Evolutionary conservation across 1,140 invertebrate genomes (phyloP), one percentile per base, ranked within the genome.

Genomic region (Hesperophylax magnus): DNA sequence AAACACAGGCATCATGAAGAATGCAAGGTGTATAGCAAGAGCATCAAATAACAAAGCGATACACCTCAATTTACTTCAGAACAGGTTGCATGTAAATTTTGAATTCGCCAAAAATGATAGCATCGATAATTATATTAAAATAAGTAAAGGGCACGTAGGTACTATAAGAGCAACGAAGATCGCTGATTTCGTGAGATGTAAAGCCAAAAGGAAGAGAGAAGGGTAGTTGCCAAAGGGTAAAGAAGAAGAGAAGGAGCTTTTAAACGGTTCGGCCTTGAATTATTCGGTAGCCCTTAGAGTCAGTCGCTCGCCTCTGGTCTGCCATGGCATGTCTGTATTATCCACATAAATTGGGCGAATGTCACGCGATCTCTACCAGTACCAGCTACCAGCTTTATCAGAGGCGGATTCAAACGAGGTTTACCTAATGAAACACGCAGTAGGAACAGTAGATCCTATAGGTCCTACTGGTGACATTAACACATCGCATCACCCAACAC

Each of bases 241-340:
- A 47, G 56, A 78, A 78, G 8, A 54, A 39, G 20, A 61, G 31
- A 56, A 72, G 69, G 78, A 74, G n/a, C 31, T 11, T 17, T 15
- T 81, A 81, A 81, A 81, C 80, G 61, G 77, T 81, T 74, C 56
- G 80, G 69, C 80, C 61, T 69, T 78, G 75, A 63, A 63, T 54
- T 27, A 77, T 81, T 78, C 80, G 76, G 80, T 77, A 81, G 80
- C 80, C 75, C 52, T 53, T 71, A 71, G 67, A 71, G 53, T 53
- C 71, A n/a, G 53, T 54, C 52, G 71, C 71, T 58, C 53, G 71
- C 52, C 52, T 24, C 53, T n/a, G 17, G 20, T 58, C 71, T 34
- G 71, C 24, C 79, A 80, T 80, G 61, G 39, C 20, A 76, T 20
- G 27, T 67, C 58, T 63, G 58, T 39, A 67, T 39, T 80, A 63